Percentiles rank a stretch among this genome's conserved stretches.
These are phyloP conservation scores for Smittia aterrima DNA, from an alignment of 2,888 invertebrate genomes.

Conservation along the genomic window DNA sequence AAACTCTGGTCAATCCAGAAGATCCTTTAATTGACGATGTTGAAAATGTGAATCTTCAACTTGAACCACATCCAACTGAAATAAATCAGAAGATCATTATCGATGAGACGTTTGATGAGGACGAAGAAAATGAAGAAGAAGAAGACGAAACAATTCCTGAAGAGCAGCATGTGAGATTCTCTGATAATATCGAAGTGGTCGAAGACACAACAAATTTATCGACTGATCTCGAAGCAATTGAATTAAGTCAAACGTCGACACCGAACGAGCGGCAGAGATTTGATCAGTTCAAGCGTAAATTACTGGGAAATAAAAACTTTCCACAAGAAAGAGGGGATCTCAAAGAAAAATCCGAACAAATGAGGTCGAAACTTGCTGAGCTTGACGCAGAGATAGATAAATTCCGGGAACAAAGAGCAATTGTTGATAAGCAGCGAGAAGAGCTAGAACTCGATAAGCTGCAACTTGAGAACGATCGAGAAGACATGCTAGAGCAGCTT, in stretches of 20 bases:
- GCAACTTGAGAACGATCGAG: slow-evolving; percentile 62
- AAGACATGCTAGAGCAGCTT: slow-evolving; percentile 59
- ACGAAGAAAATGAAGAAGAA: slow-evolving; percentile 44
- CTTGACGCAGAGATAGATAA: slow-evolving; percentile 64
- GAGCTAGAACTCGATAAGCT: slow-evolving; percentile 63
- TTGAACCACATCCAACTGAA: slow-evolving; percentile 26
- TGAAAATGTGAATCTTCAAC: background rate
- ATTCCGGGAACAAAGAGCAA: slow-evolving; percentile 58
- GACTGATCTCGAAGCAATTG: slow-evolving; percentile 14
- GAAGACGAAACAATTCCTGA: slow-evolving; percentile 40
- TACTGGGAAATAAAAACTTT: slow-evolving; percentile 49
- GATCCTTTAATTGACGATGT: slow-evolving; percentile 47
- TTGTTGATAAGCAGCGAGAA: slow-evolving; percentile 59
- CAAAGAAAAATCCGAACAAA: slow-evolving; percentile 55
- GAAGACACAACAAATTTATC: slow-evolving; percentile 26
- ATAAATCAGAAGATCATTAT: slow-evolving; percentile 27
- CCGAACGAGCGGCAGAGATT: slow-evolving; percentile 49
- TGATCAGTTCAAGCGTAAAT: slow-evolving; percentile 53
- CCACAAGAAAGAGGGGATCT: slow-evolving; percentile 42
- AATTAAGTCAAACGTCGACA: slow-evolving; percentile 39
- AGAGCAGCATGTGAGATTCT: slow-evolving; percentile 43
- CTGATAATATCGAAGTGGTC: slow-evolving; percentile 43
- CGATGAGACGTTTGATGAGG: slow-evolving; percentile 39
- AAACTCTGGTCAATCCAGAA: slow-evolving; percentile 51
- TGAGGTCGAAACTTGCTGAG: slow-evolving; percentile 63